Conservation (phyloP, 1,140 invertebrate genomes). For the Lanistes nyassanus region DNA sequence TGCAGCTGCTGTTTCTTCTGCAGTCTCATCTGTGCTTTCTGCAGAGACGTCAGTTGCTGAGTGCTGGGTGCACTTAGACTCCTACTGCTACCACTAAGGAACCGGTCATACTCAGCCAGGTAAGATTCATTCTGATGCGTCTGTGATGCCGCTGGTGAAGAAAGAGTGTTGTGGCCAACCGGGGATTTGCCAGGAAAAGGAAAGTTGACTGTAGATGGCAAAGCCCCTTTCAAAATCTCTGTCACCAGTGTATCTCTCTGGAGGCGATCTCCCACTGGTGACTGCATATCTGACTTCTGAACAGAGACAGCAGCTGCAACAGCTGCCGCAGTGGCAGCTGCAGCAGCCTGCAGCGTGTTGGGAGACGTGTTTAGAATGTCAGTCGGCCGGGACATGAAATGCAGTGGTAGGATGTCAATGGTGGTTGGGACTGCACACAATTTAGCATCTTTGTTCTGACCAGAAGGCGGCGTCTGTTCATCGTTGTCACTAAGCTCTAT, state of each 20-base stretch:
- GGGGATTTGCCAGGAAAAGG: neutral
- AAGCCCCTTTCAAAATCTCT: constrained; percentile 20
- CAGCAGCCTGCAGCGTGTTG: constrained; percentile 11
- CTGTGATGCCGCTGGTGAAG: neutral
- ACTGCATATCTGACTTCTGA: neutral
- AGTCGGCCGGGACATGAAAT: neutral
- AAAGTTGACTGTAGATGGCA: neutral
- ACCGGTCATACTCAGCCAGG: constrained; percentile 11
- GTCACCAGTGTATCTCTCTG: constrained; percentile 6
- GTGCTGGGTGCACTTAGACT: neutral
- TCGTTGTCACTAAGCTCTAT: constrained; percentile 20
- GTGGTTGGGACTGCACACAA: neutral
- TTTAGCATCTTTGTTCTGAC: neutral
- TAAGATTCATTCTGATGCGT: neutral
- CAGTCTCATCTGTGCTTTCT: no score
- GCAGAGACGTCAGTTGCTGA: neutral
- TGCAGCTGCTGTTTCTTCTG: constrained; percentile 1
- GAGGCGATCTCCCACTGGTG: constrained; percentile 1
- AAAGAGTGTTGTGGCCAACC: neutral
- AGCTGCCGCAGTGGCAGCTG: constrained; percentile 18
- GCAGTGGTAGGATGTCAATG: neutral
- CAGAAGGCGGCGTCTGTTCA: neutral
- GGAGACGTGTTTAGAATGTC: constrained; percentile 15
- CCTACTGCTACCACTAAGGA: constrained; percentile 4
- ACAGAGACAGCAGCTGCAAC: constrained; percentile 5